Evolutionary conservation across 2,888 invertebrate genomes (phyloP).

Genomic region (Andricus quercusramuli): DNA sequence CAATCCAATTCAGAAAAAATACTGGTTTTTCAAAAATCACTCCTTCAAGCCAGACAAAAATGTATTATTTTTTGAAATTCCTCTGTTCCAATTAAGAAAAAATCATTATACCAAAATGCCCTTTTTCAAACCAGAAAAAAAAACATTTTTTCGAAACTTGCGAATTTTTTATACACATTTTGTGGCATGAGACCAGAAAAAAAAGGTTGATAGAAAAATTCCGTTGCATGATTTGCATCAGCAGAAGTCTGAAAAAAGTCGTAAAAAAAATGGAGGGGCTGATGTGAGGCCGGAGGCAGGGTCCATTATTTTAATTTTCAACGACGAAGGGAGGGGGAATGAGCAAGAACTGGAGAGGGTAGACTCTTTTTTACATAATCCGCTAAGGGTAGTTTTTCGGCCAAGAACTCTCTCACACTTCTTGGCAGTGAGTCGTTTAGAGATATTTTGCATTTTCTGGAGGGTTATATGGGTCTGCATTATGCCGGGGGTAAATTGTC

Average conservation of each 20-base stretch:
- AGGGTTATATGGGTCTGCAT: constrained; percentile 30
- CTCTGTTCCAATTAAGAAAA: too few relatives aligned
- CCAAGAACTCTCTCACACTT: constrained; percentile 52
- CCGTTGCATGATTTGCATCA: constrained; percentile 56
- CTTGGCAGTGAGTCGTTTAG: constrained; percentile 23
- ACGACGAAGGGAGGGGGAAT: constrained; percentile 49
- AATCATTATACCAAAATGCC: too few relatives aligned
- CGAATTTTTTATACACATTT: neutral
- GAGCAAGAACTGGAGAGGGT: constrained; percentile 43
- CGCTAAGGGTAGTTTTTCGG: constrained; percentile 50
- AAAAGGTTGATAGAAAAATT: constrained; percentile 46
- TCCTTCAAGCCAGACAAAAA: too few relatives aligned
- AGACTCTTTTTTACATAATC: constrained; percentile 60
- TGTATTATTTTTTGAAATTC: too few relatives aligned
- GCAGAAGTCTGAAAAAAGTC: constrained; percentile 42
- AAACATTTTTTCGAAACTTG: too few relatives aligned
- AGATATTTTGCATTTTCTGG: constrained; percentile 57
- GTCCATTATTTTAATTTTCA: constrained; percentile 73
- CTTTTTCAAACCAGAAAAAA: too few relatives aligned
- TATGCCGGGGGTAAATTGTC: constrained; percentile 68
- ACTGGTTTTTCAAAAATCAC: too few relatives aligned
- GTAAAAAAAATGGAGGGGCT: constrained; percentile 51
- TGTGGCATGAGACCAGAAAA: neutral
- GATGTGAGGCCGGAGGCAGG: constrained; percentile 58
- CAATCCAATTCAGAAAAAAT: too few relatives aligned